A percentile compares a stretch with the other conserved stretches of the same genome.
These are phyloP conservation scores for Bombus waltoni DNA, from an alignment of 1,140 invertebrate genomes.

Conservation along the genomic window DNA sequence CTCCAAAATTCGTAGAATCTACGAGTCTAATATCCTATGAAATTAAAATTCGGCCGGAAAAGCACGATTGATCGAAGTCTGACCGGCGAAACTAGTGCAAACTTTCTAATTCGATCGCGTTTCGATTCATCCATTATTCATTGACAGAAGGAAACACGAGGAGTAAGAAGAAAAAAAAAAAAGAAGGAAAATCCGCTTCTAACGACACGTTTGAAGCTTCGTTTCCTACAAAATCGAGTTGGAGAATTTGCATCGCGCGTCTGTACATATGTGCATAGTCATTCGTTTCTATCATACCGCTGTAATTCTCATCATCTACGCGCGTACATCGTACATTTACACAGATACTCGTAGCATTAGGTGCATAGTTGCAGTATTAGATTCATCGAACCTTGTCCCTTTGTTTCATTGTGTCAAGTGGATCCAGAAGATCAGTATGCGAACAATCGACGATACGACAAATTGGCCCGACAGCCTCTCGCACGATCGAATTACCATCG, in stretches of 20 bases:
- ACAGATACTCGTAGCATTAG: too few relatives aligned
- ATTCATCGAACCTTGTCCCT: too few relatives aligned
- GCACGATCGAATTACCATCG: too few relatives aligned
- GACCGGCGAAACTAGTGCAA: background rate
- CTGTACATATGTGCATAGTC: background rate
- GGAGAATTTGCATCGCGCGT: background rate
- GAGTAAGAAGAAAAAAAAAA: background rate
- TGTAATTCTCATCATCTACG: too few relatives aligned
- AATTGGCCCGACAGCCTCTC: too few relatives aligned
- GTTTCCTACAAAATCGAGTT: background rate
- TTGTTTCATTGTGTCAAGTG: too few relatives aligned
- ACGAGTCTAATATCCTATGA: background rate
- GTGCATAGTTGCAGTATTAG: too few relatives aligned
- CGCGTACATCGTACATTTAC: too few relatives aligned
- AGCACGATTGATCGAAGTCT: background rate
- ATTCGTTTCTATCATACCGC: too few relatives aligned
- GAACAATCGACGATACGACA: too few relatives aligned
- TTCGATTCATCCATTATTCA: slow-evolving; percentile 1
- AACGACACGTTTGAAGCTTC: background rate
- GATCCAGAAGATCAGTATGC: too few relatives aligned
- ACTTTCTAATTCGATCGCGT: background rate
- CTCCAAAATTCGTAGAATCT: background rate
- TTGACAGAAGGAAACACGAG: background rate
- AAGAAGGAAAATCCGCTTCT: background rate
- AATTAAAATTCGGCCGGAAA: background rate